Conservation (phyloP, 53 echinoderm and acorn worm species). For the Arbacia lixula region DNA sequence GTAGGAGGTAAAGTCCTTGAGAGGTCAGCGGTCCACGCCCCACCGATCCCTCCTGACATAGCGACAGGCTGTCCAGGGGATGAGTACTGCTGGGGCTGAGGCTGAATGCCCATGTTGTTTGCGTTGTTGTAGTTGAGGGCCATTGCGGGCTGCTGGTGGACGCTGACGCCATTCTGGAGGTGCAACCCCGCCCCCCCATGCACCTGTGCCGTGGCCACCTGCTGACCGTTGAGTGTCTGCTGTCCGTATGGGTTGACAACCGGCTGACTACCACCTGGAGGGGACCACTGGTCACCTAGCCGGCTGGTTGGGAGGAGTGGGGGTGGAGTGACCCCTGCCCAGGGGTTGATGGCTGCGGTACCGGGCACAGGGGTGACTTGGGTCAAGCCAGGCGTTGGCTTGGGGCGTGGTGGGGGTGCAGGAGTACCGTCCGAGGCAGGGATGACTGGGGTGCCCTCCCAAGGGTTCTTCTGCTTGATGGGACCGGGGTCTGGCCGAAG, state of each 20-base stretch:
- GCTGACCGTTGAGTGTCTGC: constrained; percentile 44
- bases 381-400: constrained; percentile 41
- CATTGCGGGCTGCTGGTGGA: constrained; percentile 43
- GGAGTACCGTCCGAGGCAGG: constrained; percentile 1
- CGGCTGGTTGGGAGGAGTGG: constrained; percentile 25
- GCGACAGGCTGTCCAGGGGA: background rate
- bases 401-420: constrained; percentile 45
- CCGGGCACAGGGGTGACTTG: constrained; percentile 27
- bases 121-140: constrained; percentile 71
- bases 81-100: constrained; percentile 23
- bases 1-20: constrained; percentile 85
- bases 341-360: constrained; percentile 54
- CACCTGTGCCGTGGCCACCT: constrained; percentile 41
- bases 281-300: constrained; percentile 17
- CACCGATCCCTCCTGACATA: constrained; percentile 67
- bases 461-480: constrained; percentile 84
- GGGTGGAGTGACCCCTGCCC: constrained; percentile 38
- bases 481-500: constrained; percentile 58
- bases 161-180: constrained; percentile 71
- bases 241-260: constrained; percentile 37
- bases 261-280: constrained; percentile 17
- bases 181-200: constrained; percentile 40
- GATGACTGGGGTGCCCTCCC: constrained; percentile 63
- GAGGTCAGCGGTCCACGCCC: constrained; percentile 86
- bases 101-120: constrained; percentile 56